A percentile compares a stretch with the other conserved stretches of the same genome.
Conservation (phyloP, 2,888 invertebrate species). For the Seira sanloemensis region DNA sequence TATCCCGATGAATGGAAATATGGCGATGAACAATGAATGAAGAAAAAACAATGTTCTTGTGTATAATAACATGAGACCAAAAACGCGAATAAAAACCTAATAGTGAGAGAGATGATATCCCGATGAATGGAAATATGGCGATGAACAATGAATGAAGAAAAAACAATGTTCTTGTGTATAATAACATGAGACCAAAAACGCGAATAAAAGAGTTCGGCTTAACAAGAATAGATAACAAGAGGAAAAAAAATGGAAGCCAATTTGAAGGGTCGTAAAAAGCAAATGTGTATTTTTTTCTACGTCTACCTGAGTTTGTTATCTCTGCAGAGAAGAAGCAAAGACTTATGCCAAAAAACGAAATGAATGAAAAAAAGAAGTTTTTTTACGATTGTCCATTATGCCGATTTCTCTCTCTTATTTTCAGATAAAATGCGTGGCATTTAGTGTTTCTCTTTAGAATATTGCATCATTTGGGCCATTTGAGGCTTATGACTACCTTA, state of each 20-base stretch:
- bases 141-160: background rate
- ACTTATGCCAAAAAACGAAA: slow-evolving; percentile 41
- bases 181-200: too few relatives aligned
- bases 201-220: background rate
- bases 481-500: background rate
- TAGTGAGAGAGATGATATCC: too few relatives aligned
- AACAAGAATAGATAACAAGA: slow-evolving; percentile 3
- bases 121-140: background rate
- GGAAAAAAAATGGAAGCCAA: slow-evolving; percentile 45
- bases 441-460: too few relatives aligned
- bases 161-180: too few relatives aligned
- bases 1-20: slow-evolving; percentile 28
- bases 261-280: slow-evolving; percentile 48
- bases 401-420: background rate
- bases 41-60: slow-evolving; percentile 17
- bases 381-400: background rate
- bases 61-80: too few relatives aligned
- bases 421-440: background rate
- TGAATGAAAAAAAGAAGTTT: slow-evolving; percentile 1
- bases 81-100: too few relatives aligned
- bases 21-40: slow-evolving; percentile 14
- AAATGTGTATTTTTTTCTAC: slow-evolving; percentile 17
- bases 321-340: too few relatives aligned
- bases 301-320: slow-evolving; percentile 37
- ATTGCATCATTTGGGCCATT: too few relatives aligned